Conservation (phyloP, 2,888 invertebrate genomes). For the Oscheius sp. region DNA sequence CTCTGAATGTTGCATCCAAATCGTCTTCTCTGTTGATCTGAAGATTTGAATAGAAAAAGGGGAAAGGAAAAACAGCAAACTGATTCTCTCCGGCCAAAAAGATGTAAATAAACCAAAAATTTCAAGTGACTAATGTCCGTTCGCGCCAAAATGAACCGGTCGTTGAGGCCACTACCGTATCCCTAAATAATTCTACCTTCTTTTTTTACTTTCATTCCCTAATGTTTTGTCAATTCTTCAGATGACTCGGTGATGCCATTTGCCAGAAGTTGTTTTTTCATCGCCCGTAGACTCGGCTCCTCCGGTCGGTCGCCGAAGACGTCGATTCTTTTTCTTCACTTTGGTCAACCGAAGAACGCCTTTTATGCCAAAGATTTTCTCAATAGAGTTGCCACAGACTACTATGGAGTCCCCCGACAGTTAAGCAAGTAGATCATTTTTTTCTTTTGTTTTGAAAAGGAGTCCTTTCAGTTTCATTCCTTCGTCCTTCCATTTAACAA, state of each 20-base stretch:
- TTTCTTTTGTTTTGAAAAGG: neutral
- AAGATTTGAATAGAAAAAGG: neutral
- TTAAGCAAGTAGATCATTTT: constrained; percentile 35
- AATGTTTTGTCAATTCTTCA: neutral
- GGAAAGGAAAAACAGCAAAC: neutral
- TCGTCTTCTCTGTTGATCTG: neutral
- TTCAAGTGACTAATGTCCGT: constrained; percentile 24
- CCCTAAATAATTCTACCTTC: neutral
- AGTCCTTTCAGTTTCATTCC: constrained; percentile 38
- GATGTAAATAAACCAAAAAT: constrained; percentile 18
- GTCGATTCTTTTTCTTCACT: constrained; percentile 21
- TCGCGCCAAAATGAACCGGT: constrained; percentile 14
- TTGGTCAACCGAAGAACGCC: constrained; percentile 54
- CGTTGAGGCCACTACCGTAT: neutral
- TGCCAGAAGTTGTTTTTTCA: neutral
- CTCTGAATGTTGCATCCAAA: neutral
- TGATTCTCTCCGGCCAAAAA: neutral
- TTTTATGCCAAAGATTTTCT: constrained; percentile 55
- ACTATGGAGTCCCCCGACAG: constrained; percentile 35
- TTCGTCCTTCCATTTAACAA: constrained; percentile 31
- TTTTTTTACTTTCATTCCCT: constrained; percentile 1
- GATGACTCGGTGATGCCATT: constrained; percentile 12
- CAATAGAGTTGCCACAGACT: constrained; percentile 28
- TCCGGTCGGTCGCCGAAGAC: constrained; percentile 10
- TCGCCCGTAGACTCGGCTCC: neutral